Percentiles rank a stretch among this genome's conserved stretches.
Conservation (phyloP, 1,140 invertebrate species). For the Apis cerana region DNA sequence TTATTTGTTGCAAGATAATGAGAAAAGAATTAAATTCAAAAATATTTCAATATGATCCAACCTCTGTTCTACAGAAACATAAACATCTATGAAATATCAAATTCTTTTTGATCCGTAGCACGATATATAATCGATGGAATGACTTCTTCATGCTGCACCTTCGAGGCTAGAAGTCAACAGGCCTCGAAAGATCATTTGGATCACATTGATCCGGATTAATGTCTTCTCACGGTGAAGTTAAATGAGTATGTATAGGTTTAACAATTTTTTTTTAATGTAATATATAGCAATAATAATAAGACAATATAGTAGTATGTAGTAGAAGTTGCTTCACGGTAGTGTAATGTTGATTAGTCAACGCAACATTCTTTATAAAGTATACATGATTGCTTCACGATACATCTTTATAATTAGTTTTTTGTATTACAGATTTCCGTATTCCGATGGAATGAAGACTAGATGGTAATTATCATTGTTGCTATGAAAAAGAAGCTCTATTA, state of each 20-base stretch:
- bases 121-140: constrained; percentile 44
- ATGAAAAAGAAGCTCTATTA: neutral
- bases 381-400: neutral
- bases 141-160: constrained; percentile 49
- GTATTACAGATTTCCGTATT: neutral
- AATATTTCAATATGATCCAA: neutral
- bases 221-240: constrained; percentile 31
- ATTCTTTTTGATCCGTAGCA: constrained; percentile 39
- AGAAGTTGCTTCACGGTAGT: neutral
- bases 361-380: neutral
- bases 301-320: too few relatives aligned
- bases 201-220: constrained; percentile 41
- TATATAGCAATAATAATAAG: neutral
- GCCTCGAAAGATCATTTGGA: constrained; percentile 47
- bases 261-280: neutral
- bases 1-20: too few relatives aligned
- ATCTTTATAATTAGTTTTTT: neutral
- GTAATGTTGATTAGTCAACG: constrained; percentile 1
- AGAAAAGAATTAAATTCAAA: neutral
- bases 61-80: neutral
- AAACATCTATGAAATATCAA: constrained; percentile 47
- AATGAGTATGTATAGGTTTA: neutral
- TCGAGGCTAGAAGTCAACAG: constrained; percentile 40
- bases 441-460: neutral
- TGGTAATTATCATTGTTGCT: neutral